phyloP scores from a whole-genome alignment of 2,113 vertebrate genomes.

The Athene noctua region DNA sequence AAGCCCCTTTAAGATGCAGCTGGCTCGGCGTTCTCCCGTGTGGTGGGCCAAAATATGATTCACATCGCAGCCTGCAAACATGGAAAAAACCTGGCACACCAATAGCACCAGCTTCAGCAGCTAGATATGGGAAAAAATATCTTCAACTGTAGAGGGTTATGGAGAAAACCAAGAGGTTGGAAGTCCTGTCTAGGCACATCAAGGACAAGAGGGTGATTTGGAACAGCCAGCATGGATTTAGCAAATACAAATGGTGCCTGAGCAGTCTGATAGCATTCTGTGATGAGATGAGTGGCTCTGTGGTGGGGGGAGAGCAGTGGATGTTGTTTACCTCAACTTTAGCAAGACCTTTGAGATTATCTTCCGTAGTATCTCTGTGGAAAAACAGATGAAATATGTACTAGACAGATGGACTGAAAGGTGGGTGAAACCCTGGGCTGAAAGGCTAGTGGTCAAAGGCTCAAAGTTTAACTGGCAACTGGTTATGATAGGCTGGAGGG shows the following conservation, averaged over 20 bases:
- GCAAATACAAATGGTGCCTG: neutral
- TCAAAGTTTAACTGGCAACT: neutral
- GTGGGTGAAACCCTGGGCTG: neutral
- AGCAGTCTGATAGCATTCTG: neutral
- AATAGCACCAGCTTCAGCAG: neutral
- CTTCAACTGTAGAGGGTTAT: neutral
- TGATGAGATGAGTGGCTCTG: neutral
- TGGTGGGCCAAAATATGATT: neutral
- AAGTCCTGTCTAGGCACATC: neutral
- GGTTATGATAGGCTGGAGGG: neutral
- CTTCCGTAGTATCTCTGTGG: neutral
- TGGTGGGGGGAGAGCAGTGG: neutral
- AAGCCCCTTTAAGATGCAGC: neutral
- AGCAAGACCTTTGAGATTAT: neutral
- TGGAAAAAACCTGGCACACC: neutral
- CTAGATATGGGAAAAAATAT: neutral
- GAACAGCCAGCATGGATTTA: neutral
- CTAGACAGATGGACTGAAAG: neutral
- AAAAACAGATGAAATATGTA: neutral
- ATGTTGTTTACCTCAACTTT: neutral
- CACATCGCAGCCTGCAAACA: neutral
- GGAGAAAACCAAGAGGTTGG: neutral
- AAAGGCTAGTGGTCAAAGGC: neutral
- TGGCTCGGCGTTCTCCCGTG: neutral
- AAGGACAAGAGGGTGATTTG: neutral